Evolutionary conservation across 2,797 vertebrate genomes (phyloP), one percentile per base, ranked within the genome.

Genomic region (Alca torda): DNA sequence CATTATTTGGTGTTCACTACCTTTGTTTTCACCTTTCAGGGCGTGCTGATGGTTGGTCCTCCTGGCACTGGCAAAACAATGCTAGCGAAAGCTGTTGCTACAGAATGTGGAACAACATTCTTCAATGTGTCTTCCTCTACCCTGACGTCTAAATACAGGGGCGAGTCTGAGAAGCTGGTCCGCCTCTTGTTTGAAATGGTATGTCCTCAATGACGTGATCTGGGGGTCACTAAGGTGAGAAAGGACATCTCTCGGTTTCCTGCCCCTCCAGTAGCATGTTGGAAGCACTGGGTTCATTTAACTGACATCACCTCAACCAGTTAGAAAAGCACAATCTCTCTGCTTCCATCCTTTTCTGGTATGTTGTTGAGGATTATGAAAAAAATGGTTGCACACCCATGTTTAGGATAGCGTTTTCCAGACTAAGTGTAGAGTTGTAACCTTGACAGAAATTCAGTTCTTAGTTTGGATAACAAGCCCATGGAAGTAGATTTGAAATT

Each of bases 131-230:
- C 99, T 26, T 99, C 99, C 45, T 99, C 99, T 68, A 99, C 99
- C 1, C 98, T 99, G 89, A 99, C 99, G 0, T 99, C 99, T 56
- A 99, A 99, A 87, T 99, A 99, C 94, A 98, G 99, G 84, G 99
- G 99, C 45, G 99, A 99, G 96, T 99, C 99, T 6, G 99, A 99
- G 98, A 99, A 99, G 97, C 98, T 99, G 60, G 99, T 99, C 17
- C 99, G 99, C 25, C 98, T 99, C 86, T 97, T 99, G 81, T 99
- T 99, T 97, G 99, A 99, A 98, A 99, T 99, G 99, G 99, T 99
- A 96, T 90, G 98, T 97, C 74, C 80, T 89, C 11, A 0, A 0
- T 72, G 48, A 24, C 69, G 21, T 65, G 35, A 48, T 89, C 37
- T 75, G 48, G 74, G 90, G 37, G 37, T 59, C 33, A 3, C 28